Evolutionary conservation across 2,113 vertebrate species (phyloP).

Genomic region (Dipodomys merriami): DNA sequence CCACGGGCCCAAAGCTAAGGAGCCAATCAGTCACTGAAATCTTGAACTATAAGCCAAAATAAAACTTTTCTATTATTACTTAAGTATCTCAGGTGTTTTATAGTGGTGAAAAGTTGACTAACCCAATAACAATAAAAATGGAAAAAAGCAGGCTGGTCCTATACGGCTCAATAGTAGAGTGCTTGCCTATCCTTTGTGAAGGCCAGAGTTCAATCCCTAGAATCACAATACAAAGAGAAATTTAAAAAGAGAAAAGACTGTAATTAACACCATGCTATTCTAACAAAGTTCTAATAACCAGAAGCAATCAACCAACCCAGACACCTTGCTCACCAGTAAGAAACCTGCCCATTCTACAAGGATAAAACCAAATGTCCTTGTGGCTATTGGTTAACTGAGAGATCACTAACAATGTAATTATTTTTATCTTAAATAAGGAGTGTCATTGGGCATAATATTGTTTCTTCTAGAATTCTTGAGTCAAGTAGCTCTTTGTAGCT

Average conservation of each 20-base stretch:
- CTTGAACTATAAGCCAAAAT: not conserved
- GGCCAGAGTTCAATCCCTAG: not conserved
- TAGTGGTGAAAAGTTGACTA: not conserved
- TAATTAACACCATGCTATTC: conserved; percentile 3
- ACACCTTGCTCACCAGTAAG: not conserved
- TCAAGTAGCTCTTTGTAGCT: not conserved
- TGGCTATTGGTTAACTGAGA: not conserved
- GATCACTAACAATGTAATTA: not conserved
- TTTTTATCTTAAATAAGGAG: not conserved
- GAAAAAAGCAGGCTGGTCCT: not conserved
- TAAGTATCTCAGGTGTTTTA: not conserved
- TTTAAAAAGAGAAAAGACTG: not conserved
- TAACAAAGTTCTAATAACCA: not conserved
- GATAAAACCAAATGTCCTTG: not conserved
- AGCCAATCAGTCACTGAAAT: not conserved
- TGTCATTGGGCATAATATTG: not conserved
- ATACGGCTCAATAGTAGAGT: not conserved
- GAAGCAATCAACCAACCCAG: not conserved
- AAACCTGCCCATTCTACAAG: not conserved
- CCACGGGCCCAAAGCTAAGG: not conserved
- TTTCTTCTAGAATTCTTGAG: conserved; percentile 52
- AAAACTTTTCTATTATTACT: not conserved
- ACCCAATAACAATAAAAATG: not conserved
- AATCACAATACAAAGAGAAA: not conserved
- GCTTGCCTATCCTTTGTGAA: not conserved